Evolutionary conservation across 2,113 vertebrate genomes (phyloP).

Genomic region (Lampris incognitus): DNA sequence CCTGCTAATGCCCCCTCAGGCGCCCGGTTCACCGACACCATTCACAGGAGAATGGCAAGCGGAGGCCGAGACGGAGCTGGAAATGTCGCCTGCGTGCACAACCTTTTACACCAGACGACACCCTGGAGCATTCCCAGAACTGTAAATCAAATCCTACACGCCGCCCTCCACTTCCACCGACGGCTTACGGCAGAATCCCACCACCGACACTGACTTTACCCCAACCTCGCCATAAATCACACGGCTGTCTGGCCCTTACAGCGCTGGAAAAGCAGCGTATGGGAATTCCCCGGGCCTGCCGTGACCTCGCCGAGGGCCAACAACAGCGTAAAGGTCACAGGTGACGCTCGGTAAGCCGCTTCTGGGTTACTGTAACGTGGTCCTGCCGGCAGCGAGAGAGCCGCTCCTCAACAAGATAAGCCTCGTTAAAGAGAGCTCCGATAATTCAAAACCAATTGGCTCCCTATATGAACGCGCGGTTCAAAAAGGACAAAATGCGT

Average conservation of each 20-base stretch:
- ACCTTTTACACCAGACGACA: conserved; percentile 55
- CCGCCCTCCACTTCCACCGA: conserved; percentile 56
- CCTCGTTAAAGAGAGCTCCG: conserved; percentile 62
- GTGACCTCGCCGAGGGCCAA: conserved; percentile 54
- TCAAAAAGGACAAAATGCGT: conserved; percentile 34
- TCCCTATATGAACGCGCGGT: conserved; percentile 45
- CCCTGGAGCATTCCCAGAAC: conserved; percentile 73
- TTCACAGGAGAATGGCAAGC: conserved; percentile 46
- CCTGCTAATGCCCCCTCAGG: conserved; percentile 68
- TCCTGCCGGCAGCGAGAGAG: conserved; percentile 33
- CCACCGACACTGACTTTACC: conserved; percentile 46
- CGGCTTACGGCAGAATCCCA: conserved; percentile 67
- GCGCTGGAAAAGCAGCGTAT: conserved; percentile 36
- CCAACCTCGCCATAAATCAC: conserved; percentile 70
- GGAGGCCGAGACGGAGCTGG: conserved; percentile 51
- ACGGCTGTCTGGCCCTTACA: conserved; percentile 60
- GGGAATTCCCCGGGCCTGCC: conserved; percentile 61
- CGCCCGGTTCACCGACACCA: conserved; percentile 59
- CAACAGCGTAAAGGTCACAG: conserved; percentile 65
- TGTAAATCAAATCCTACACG: conserved; percentile 68
- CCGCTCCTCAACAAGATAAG: conserved; percentile 17
- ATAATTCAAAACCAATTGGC: conserved; percentile 51
- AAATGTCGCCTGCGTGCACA: conserved; percentile 74
- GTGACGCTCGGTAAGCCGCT: conserved; percentile 41
- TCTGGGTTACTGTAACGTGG: conserved; percentile 62